These are phyloP conservation scores for Lepus townsendii DNA, from an alignment of 2,797 vertebrate genomes.

Conservation along the genomic window DNA sequence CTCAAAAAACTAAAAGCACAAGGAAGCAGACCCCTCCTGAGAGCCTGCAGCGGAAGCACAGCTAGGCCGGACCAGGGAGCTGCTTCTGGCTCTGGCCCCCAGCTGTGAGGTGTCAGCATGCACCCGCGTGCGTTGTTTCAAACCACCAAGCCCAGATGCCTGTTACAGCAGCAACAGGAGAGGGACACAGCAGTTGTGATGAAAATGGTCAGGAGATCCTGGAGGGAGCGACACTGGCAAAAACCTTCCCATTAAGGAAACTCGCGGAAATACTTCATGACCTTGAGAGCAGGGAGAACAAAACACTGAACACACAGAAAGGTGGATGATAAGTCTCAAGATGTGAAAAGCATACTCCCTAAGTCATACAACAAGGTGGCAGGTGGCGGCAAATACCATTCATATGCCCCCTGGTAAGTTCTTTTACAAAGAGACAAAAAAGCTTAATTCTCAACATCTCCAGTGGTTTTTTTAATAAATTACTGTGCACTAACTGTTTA, in stretches of 20 bases:
- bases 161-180: background rate
- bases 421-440: background rate
- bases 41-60: too few species aligned
- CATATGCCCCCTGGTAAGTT: background rate
- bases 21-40: too few species aligned
- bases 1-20: too few species aligned
- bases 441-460: background rate
- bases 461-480: background rate
- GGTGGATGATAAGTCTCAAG: background rate
- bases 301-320: background rate
- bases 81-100: too few species aligned
- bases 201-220: background rate
- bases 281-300: background rate
- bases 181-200: background rate
- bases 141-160: too few species aligned
- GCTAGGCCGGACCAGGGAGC: too few species aligned
- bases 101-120: too few species aligned
- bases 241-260: background rate
- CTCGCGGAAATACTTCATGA: background rate
- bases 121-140: too few species aligned
- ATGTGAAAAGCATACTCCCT: background rate
- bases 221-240: background rate
- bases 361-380: background rate
- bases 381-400: background rate
- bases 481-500: background rate